Base-by-base conservation (phyloP, 2,888 invertebrate genomes). In the Selenia dentaria region DNA sequence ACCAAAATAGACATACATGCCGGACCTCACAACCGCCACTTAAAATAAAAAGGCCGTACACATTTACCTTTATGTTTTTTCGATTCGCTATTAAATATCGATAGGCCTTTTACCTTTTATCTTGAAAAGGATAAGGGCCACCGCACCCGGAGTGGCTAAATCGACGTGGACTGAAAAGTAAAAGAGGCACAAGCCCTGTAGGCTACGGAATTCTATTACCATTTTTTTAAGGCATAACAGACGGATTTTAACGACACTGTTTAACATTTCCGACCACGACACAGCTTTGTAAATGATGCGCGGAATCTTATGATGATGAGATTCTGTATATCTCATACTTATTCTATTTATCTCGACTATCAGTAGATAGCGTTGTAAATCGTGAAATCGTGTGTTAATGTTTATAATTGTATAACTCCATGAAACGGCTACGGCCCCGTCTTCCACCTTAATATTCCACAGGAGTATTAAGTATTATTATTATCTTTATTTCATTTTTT, bases 91-190 rank as follows among this genome's bases (percentile, higher is more conserved):
- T 50, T 58, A 57, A 54, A 49, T 51, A 51, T 43, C 47, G 47
- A 54, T 50, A 43, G 53, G 47, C 59, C 44, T 49, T 57, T 57
- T 51, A 51, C 51, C 53, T 48, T 48, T 50, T 53, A 36, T 4
- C 54, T 46, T 48, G 41, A 54, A 55, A 54, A 50, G 57, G 59
- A 59, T 64, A 53, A 62, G 59, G 57, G 54, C 54, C 51, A 51
- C 47, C 58, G 43, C 53, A 39, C 34, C 51, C 51, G 5, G 44
- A 51, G 52, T 51, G 41, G 52, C 51, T 52, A 57, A 51, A 58
- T 56, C 51, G 57, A 31, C 24, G 40, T 48, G 54, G 46, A 31
- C 54, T 54, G 43, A 55, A 38, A 45, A 49, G 56, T 50, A 46
- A 45, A 43, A 47, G 27, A 47, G 22, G 10, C 41, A 8, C 22